Percentiles rank a stretch among this genome's conserved stretches.
These are phyloP conservation scores for Apis dorsata DNA, from an alignment of 1,140 invertebrate genomes.

Conservation along the genomic window DNA sequence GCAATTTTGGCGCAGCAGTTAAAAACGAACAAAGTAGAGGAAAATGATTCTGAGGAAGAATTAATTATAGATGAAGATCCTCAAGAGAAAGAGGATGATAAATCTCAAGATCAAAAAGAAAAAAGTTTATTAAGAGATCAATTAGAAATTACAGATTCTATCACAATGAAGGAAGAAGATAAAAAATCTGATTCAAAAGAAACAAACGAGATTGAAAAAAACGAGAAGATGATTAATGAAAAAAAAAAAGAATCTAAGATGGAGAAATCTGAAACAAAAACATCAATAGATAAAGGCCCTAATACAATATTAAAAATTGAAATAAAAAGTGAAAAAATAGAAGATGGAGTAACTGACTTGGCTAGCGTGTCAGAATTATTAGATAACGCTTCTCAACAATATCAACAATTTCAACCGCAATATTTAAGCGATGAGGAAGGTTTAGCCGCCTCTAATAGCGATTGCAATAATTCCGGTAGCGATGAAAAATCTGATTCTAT, in stretches of 20 bases:
- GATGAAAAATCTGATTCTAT: slow-evolving; percentile 85
- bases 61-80: slow-evolving; percentile 86
- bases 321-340: slow-evolving; percentile 58
- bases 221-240: neutral
- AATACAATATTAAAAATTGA: slow-evolving; percentile 48
- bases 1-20: slow-evolving; percentile 89
- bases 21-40: slow-evolving; percentile 80
- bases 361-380: slow-evolving; percentile 88
- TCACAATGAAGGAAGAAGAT: slow-evolving; percentile 19
- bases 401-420: slow-evolving; percentile 83
- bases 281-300: neutral
- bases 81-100: slow-evolving; percentile 40
- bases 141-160: slow-evolving; percentile 62
- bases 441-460: slow-evolving; percentile 86
- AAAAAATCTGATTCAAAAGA: slow-evolving; percentile 42
- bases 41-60: slow-evolving; percentile 85
- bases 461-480: slow-evolving; percentile 90
- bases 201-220: slow-evolving; percentile 36
- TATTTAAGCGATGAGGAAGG: slow-evolving; percentile 87
- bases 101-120: slow-evolving; percentile 68
- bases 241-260: neutral
- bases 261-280: neutral
- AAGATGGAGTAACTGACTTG: slow-evolving; percentile 82
- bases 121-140: slow-evolving; percentile 74
- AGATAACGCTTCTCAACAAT: slow-evolving; percentile 89